Evolutionary conservation across 2,888 invertebrate genomes (phyloP).

Genomic region (Drosophila prolongata): DNA sequence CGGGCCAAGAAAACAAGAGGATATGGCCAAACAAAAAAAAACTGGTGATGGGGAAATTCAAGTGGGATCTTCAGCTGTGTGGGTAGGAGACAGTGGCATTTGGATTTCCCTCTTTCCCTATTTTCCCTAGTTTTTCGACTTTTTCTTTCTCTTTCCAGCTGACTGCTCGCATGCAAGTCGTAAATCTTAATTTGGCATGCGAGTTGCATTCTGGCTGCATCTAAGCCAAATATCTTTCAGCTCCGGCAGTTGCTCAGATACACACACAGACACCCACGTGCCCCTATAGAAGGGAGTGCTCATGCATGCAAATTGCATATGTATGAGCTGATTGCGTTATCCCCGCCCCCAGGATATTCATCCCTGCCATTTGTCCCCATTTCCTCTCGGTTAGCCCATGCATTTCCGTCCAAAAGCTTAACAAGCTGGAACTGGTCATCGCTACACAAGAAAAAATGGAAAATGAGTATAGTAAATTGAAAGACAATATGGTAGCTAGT

Average conservation of each 20-base stretch:
- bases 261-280: constrained; percentile 3
- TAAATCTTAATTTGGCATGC: constrained; percentile 68
- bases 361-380: constrained; percentile 1
- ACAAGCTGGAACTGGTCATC: constrained; percentile 29
- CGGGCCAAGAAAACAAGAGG: constrained; percentile 38
- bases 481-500: too few species aligned
- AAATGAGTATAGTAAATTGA: too few species aligned
- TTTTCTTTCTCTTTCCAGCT: constrained; percentile 9
- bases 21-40: constrained; percentile 21
- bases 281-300: constrained; percentile 17
- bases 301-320: constrained; percentile 43
- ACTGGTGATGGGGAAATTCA: constrained; percentile 3
- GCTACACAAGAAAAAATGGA: not conserved
- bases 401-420: constrained; percentile 55
- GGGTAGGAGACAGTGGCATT: constrained; percentile 33
- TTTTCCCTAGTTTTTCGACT: constrained; percentile 1
- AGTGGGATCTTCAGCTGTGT: constrained; percentile 31
- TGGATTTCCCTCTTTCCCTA: constrained; percentile 10
- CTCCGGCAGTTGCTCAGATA: constrained; percentile 22
- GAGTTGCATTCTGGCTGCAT: constrained; percentile 28
- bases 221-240: constrained; percentile 30
- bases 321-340: constrained; percentile 47
- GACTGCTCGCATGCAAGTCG: constrained; percentile 50
- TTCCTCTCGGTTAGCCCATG: constrained; percentile 46
- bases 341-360: constrained; percentile 5